Evolutionary conservation across 2,113 vertebrate species (phyloP).

Genomic region (Ciconia boyciana): DNA sequence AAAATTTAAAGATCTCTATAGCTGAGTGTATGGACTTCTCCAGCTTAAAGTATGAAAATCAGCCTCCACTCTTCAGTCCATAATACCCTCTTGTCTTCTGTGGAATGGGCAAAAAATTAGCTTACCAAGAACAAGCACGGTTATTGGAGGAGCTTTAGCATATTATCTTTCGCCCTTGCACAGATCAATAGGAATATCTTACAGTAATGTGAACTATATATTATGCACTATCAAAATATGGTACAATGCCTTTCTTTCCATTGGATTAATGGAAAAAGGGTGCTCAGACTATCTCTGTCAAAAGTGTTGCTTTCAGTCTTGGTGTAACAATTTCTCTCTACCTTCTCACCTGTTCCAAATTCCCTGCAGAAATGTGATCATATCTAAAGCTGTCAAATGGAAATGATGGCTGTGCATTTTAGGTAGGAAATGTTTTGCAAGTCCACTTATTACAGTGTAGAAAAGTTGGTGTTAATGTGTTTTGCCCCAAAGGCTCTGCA

Average conservation of each 20-base stretch:
- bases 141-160: background rate
- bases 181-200: background rate
- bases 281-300: background rate
- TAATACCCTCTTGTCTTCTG: background rate
- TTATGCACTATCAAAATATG: background rate
- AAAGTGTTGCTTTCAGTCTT: background rate
- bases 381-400: background rate
- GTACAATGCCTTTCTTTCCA: background rate
- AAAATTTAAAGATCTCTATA: background rate
- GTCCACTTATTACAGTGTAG: background rate
- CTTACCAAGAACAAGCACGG: background rate
- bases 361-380: background rate
- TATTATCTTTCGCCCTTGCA: background rate
- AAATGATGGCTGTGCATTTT: background rate
- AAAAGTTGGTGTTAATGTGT: background rate
- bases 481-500: background rate
- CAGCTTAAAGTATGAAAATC: background rate
- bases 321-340: background rate
- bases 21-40: background rate
- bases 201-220: background rate
- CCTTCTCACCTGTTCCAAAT: background rate
- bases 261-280: background rate
- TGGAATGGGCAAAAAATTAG: background rate
- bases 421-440: background rate
- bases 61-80: background rate